Base-by-base conservation (phyloP, 2,888 invertebrate genomes). In the Lordiphosa andalusiaca region DNA sequence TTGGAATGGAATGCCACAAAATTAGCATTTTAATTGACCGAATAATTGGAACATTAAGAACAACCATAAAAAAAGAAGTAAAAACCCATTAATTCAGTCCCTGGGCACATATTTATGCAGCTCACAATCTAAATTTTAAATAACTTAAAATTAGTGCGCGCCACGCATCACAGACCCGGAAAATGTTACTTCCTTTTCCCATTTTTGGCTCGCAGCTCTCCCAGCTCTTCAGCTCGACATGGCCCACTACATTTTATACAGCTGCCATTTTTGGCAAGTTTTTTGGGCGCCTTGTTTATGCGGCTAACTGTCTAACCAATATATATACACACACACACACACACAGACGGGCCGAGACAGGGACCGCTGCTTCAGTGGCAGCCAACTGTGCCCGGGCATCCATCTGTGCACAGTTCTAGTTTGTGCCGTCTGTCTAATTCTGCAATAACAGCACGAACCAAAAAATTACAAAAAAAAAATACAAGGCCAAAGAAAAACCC, bases 361-460 rank as follows among this genome's bases (percentile, higher is more conserved):
- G 25, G 36, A 21, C 35, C 41, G 60, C 80, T 67, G 81, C 69
- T 77, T 62, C 75, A 62, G 67, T 65, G 58, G 58, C 81, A 80
- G 73, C 76, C 80, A 83, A 76, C 76, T 76, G 75, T 76, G 66
- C 77, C 30, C 74, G 71, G 80, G 77, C 81, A 77, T 83, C 84
- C 81, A 80, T 83, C 81, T 76, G 77, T 76, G 77, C 33, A 30
- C 73, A 83, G 69, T 78, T 76, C 69, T 69, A 76, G 60, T 65
- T 71, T 66, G 73, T 66, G 73, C 69, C 73, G 61, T 73, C 70
- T 69, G 77, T 84, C 77, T 78, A 77, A 76, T 84, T 84, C 82
- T 76, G 81, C 84, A 80, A 73, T 76, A 71, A 64, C 69, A 81
- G 76, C 60, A 60, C 37, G 44, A 42, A 41, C 19, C 16, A 16